Base-by-base conservation (phyloP, 1,140 invertebrate species). In the Drosophila tani region DNA sequence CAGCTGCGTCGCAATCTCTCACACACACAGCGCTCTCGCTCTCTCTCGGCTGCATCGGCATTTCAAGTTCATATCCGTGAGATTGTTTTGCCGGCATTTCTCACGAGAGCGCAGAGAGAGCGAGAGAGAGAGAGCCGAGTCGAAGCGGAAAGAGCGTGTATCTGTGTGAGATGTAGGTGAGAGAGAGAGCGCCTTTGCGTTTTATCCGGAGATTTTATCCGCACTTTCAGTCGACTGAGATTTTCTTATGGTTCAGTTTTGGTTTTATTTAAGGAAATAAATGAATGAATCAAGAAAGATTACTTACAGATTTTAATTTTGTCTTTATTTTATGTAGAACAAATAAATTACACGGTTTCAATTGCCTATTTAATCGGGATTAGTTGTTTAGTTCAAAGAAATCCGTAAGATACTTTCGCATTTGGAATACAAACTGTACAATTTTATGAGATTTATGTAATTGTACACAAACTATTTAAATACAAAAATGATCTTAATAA, bases 21-120 rank as follows among this genome's bases (percentile, higher is more conserved):
- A 71, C 32, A 64, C 32, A 59, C 41, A 35, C 17, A 32, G 55
- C 55, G 66, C 24, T 24, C 49, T 15, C 75, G 64, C 81, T 57
- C 75, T 19, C 53, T 56, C 55, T 21, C 32, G 40, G 32, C 64
- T 88, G 84, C 78, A 88, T 90, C 73, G 78, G 84, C 78, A 88
- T 87, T 87, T 87, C 84, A 90, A 87, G 81, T 87, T 87, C 84
- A 87, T 66, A 49, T 82, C 27, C 21, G 67, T 77, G 62, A 88
- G 87, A 77, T 83, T 83, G 80, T 81, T 73, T 87, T 87, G 78
- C 84, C 85, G 85, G 84, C 84, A 90, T 87, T 88, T 77, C 64
- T 38, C 40, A 27, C 24, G 58, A 57, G 38, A 53, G 53, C 41
- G 19, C 24, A 59, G 46, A 56, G 68, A 29, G 59, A 49, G 9